Evolutionary conservation across 2,888 invertebrate species (phyloP), one percentile per base, ranked within the genome.

Genomic region (Aleiodes leptofemur): DNA sequence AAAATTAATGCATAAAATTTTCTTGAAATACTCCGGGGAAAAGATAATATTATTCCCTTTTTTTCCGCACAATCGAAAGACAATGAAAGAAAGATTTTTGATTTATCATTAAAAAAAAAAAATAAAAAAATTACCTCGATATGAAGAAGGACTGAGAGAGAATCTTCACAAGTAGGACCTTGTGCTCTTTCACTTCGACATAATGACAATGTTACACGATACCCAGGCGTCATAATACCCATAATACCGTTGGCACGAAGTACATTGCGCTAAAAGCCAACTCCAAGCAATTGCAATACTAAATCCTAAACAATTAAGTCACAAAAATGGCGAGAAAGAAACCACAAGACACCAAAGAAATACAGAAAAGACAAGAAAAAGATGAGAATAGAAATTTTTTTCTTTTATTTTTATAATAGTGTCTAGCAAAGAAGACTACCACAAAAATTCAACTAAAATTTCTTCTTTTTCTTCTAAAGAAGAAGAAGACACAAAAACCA

Each of bases 111-210:
- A n/a, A n/a, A n/a, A n/a, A n/a, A n/a, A n/a, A 23, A 23, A 23
- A 23, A 23, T 23, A 23, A 23, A 14, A 48, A n/a, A 16, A 14
- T 61, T 56, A 23, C 23, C 29, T 29, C 50, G 51, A 72, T 66
- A 59, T 29, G 73, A 76, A 64, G 59, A 72, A 79, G 76, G 69
- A 72, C 59, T 76, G 7, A 77, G 76, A 6, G 23, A 77, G 72
- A 66, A 31, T 50, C 68, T 50, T 31, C 16, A 11, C 23, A 48
- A 64, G 29, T n/a, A 77, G 77, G 79, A 85, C 89, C 89, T 89
- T 89, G 89, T 86, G 87, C 89, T 89, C 88, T 82, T 89, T 89
- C 11, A 6, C 34, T 38, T 87, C 84, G 83, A 73, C 71, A 87
- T 88, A 88, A 74, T 75, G 71, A 74, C 74, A 75, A 72, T 68